Base-by-base conservation (phyloP, 2,797 vertebrate genomes). In the Buceros bicornis region DNA sequence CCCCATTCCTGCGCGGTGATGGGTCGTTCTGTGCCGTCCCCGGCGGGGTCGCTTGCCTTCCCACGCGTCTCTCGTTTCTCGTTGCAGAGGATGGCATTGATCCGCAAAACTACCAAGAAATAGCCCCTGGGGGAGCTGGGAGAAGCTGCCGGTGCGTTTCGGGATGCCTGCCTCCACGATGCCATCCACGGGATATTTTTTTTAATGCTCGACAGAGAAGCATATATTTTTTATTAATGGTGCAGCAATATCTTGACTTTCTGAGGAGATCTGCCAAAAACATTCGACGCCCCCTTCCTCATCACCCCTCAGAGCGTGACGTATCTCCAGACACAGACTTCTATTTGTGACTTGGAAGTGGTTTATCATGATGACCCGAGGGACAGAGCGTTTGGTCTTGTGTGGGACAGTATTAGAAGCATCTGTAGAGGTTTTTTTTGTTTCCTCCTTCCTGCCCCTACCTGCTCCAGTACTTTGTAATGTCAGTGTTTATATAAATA, bases 101-200 rank as follows among this genome's bases (percentile, higher is more conserved):
- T 99, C 96, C 99, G 99, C 97, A 99, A 99, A 98, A 99, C 99
- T 56, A 99, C 99, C 97, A 99, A 99, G 99, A 99, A 99, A 97
- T 99, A 99, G 96, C 97, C 93, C 79, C 94, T 16, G 67, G 92
- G 82, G 89, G 54, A 87, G 95, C 94, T 16, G 5, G 92, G 91
- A 96, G 96, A 86, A 54, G 73, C 93, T 79, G 16, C 84, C 82
- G 45, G 62, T 51, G 93, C 94, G 13, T 93, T 96, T 83, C 95
- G 97, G 96, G 97, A 96, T 95, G 86, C 89, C 96, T 94, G 82
- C 93, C 90, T 97, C 96, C 95, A 70, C 84, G 6, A 95, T 84
- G 85, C 96, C 97, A 97, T 93, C 95, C 90, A 78, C 84, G 97
- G 97, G 92, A 95, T 97, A 92, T 95, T 98, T 97, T 98, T 97